Base-by-base conservation (phyloP, 2,888 invertebrate genomes). In the Erpobdella octoculata region DNA sequence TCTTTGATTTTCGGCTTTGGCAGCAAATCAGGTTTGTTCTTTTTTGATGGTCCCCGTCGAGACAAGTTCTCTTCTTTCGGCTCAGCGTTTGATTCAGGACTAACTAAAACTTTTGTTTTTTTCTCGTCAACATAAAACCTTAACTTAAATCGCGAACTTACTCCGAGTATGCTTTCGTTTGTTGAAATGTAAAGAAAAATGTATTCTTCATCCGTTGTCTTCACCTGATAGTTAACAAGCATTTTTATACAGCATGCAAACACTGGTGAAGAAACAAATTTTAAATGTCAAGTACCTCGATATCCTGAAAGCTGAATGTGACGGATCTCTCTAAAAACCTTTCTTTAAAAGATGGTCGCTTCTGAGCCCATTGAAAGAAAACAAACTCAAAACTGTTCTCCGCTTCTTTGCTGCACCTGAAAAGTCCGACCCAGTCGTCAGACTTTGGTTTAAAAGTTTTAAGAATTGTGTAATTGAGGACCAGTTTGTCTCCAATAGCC, bases 331-430 rank as follows among this genome's bases (percentile, higher is more conserved):
- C 31, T 2, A 53, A 36, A 18, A 58, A 58, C 21, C 18, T 48
- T n/a, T 53, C 25, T 28, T 69, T 69, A 37, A 41, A 58, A 5
- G 69, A 58, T 9, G 69, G 35, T 2, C 36, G 21, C 31, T 69
- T 69, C 25, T 69, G 69, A 31, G 69, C 69, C 69, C 69, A 69
- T 18, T 25, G 35, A n/a, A 69, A 69, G 4, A 35, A 35, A 5
- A 48, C 53, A 33, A 69, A 69, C 53, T 69, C 69, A 25, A 69
- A 69, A 21, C 53, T 33, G n/a, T 69, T 69, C 12, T 69, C 69
- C 2, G 35, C 36, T 9, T 69, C 58, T 28, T 35, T 53, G 36
- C 53, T 41, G 21, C 53, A 69, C 5, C 37, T 53, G 58, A 69
- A 69, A 0, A 69, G 69, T 28, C 69, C 69, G 21, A 69, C 33